Conservation (phyloP, 2,113 vertebrate genomes). For the Zapornia atra region DNA sequence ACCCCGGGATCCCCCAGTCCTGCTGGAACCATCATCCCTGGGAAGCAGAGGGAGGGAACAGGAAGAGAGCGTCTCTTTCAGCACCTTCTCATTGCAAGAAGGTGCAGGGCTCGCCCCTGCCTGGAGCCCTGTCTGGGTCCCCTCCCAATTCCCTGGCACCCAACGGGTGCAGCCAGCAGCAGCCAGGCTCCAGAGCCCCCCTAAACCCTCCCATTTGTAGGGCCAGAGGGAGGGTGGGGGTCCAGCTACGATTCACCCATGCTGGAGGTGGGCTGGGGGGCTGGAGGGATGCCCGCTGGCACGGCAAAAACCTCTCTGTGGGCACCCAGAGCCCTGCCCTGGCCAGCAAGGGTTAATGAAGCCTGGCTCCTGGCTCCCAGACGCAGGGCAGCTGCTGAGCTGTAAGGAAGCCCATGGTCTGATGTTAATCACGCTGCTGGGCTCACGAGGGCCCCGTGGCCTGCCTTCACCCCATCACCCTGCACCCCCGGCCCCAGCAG, state of each 20-base stretch:
- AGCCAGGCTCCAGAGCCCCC: not conserved
- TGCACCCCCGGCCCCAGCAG: not conserved
- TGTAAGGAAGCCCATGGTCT: not conserved
- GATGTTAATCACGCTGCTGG: not conserved
- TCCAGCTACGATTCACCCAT: fast-evolving
- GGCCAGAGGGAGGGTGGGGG: too few relatives aligned
- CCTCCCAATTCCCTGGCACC: slow-evolving; percentile 58
- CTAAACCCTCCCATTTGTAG: not conserved
- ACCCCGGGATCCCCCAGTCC: not conserved
- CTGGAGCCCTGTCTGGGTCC: slow-evolving; percentile 50
- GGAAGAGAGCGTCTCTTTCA: not conserved
- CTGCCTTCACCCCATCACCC: not conserved
- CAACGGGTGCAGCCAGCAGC: not conserved
- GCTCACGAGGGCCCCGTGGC: not conserved
- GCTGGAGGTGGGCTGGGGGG: not conserved
- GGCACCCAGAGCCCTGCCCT: not conserved
- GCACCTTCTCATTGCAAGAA: slow-evolving; percentile 40
- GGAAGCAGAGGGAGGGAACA: not conserved
- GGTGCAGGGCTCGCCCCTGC: slow-evolving; percentile 29
- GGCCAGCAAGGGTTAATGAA: slow-evolving; percentile 14
- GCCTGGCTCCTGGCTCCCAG: fast-evolving
- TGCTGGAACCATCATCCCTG: not conserved
- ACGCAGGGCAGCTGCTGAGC: not conserved
- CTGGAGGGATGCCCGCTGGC: fast-evolving
- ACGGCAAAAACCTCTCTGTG: not conserved